These are phyloP conservation scores for Cylas formicarius DNA, from an alignment of 1,140 invertebrate species.

Conservation along the genomic window DNA sequence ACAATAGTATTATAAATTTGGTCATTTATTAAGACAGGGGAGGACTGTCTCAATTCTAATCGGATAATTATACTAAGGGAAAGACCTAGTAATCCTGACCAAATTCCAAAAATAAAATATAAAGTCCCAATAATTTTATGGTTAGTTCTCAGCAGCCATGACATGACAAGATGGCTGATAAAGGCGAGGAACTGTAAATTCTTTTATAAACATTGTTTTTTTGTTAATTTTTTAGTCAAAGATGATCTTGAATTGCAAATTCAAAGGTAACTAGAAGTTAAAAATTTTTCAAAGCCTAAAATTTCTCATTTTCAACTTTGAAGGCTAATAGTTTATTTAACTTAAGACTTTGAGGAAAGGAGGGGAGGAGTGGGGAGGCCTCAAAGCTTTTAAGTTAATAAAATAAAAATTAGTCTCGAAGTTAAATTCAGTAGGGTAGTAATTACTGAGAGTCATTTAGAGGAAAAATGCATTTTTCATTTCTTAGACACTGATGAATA, in stretches of 20 bases:
- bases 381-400: no score
- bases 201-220: slow-evolving; percentile 46
- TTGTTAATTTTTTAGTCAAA: slow-evolving; percentile 47
- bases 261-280: no score
- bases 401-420: no score
- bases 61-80: slow-evolving; percentile 60
- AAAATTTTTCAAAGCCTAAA: no score
- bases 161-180: slow-evolving; percentile 48
- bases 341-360: no score
- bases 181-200: slow-evolving; percentile 52
- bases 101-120: slow-evolving; percentile 66
- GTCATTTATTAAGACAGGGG: slow-evolving; percentile 55
- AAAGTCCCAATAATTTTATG: slow-evolving; percentile 71
- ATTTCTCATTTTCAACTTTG: no score
- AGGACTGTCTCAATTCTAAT: slow-evolving; percentile 55
- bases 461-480: no score
- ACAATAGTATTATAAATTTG: slow-evolving; percentile 67
- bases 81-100: slow-evolving; percentile 57
- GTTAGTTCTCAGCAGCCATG: slow-evolving; percentile 60
- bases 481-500: no score
- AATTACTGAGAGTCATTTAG: no score
- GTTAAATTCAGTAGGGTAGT: no score
- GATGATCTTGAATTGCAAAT: slow-evolving; percentile 47
- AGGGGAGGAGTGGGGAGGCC: no score
- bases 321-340: no score